A percentile compares a stretch with the other conserved stretches of the same genome.
phyloP scores from a whole-genome alignment of 2,113 vertebrate genomes.

The Suricata suricatta region DNA sequence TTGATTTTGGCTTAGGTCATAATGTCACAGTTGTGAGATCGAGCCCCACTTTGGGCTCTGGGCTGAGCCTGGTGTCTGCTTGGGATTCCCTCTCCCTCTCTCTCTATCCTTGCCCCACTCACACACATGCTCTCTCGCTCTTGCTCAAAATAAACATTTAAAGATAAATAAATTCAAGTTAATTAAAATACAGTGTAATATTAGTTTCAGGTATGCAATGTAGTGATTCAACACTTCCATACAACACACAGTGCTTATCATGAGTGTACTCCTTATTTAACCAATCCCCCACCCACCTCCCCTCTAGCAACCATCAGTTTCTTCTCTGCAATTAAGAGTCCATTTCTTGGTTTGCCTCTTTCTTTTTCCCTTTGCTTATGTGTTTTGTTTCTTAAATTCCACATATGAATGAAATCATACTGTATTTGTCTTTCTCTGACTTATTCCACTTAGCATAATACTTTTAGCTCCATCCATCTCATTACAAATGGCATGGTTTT shows the following conservation, averaged over 20 bases:
- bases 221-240: not conserved
- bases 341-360: too few relatives aligned
- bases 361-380: not conserved
- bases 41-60: too few relatives aligned
- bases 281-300: not conserved
- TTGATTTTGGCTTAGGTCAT: too few relatives aligned
- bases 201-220: not conserved
- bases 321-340: too few relatives aligned
- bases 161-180: not conserved
- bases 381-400: not conserved
- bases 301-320: too few relatives aligned
- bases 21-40: too few relatives aligned
- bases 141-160: too few relatives aligned
- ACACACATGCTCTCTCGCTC: too few relatives aligned
- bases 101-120: too few relatives aligned
- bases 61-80: too few relatives aligned
- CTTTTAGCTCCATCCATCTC: not conserved
- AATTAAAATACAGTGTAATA: not conserved
- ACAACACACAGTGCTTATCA: too few relatives aligned
- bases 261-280: not conserved
- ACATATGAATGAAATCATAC: not conserved
- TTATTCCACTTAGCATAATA: not conserved
- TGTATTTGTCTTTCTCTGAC: not conserved
- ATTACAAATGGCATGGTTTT: not conserved
- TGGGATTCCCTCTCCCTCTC: too few relatives aligned